phyloP scores from a whole-genome alignment of 1,140 invertebrate species.

The Pseudomyrmex flavicornis region DNA sequence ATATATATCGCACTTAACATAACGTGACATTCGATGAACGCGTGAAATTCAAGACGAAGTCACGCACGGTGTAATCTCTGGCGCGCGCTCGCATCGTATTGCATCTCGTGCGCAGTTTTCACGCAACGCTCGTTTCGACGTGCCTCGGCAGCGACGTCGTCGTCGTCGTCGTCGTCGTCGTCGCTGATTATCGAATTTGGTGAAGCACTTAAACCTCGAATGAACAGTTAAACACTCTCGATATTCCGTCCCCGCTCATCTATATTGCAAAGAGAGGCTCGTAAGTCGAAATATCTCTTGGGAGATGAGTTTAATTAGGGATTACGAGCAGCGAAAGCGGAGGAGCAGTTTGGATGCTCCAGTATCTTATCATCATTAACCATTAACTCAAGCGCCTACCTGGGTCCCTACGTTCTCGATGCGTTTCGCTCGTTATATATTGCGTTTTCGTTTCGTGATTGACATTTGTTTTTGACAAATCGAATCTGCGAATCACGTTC shows the following conservation, averaged over 20 bases:
- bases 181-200: conserved; percentile 17
- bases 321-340: conserved; percentile 49
- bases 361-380: conserved; percentile 27
- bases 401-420: conserved; percentile 41
- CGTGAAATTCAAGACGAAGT: no score
- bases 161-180: no score
- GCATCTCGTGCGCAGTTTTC: neutral
- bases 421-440: neutral
- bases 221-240: conserved; percentile 56
- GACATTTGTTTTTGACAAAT: conserved; percentile 2
- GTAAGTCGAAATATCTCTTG: conserved; percentile 44
- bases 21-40: no score
- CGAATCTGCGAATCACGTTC: neutral
- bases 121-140: neutral
- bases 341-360: neutral
- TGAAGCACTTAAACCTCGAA: conserved; percentile 18
- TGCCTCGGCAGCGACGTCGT: neutral
- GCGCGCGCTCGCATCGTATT: neutral
- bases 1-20: neutral
- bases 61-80: neutral
- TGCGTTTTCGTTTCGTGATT: neutral
- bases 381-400: conserved; percentile 31
- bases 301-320: conserved; percentile 38
- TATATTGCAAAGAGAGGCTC: conserved; percentile 40
- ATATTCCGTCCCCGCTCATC: conserved; percentile 57